Percentiles rank a stretch among this genome's conserved stretches.
Evolutionary conservation across 2,797 vertebrate species (phyloP).

Genomic region (Lithobates sylvaticus): DNA sequence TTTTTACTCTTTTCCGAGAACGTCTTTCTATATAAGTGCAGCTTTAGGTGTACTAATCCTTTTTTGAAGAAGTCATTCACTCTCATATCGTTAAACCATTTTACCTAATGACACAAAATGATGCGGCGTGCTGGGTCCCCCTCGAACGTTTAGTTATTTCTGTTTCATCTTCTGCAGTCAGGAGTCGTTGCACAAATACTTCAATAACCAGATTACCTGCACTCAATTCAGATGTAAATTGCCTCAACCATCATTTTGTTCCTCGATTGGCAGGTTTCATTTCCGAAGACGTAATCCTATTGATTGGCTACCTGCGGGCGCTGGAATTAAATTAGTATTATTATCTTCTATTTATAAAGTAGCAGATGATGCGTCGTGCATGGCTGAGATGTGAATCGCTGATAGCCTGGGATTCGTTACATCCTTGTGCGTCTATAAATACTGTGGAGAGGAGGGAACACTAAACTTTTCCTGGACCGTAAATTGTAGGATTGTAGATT

Average conservation of each 20-base stretch:
- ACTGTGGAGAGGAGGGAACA: background rate
- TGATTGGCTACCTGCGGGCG: constrained; percentile 17
- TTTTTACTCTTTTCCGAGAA: too few species aligned
- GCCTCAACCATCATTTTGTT: background rate
- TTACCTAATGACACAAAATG: too few species aligned
- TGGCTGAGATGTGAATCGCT: background rate
- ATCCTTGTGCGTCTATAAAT: background rate
- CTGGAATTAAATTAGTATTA: constrained; percentile 1
- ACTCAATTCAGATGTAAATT: background rate
- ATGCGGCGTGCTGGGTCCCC: too few species aligned
- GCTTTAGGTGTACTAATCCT: too few species aligned
- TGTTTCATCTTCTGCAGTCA: too few species aligned
- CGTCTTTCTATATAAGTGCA: too few species aligned
- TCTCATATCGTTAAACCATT: too few species aligned
- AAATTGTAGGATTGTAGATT: too few species aligned
- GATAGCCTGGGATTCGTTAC: background rate
- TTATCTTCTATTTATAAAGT: constrained; percentile 29
- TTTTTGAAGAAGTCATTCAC: too few species aligned
- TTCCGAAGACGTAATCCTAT: background rate
- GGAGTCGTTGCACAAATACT: background rate
- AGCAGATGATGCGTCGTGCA: background rate
- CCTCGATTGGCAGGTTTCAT: background rate
- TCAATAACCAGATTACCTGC: constrained; percentile 23
- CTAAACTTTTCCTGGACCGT: too few species aligned
- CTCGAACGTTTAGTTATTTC: too few species aligned